Evolutionary conservation across 1,140 invertebrate species (phyloP).

Genomic region (Zophobas atratus): DNA sequence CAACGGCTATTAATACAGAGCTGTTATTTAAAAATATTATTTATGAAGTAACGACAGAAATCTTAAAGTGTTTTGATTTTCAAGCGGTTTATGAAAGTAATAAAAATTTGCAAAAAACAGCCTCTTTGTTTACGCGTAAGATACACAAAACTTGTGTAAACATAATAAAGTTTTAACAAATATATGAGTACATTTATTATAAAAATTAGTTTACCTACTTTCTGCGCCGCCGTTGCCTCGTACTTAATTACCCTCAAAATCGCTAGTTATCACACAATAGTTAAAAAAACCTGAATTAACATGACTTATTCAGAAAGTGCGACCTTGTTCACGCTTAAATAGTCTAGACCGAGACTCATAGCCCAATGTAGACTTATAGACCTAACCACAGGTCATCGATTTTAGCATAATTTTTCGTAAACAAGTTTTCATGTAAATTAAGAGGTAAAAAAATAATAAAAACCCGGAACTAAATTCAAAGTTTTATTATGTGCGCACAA

Average conservation of each 20-base stretch:
- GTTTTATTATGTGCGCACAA: no score
- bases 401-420: conserved; percentile 13
- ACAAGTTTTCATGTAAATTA: conserved; percentile 21
- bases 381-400: conserved; percentile 19
- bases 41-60: conserved; percentile 36
- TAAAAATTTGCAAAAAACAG: conserved; percentile 39
- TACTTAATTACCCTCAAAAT: conserved; percentile 3
- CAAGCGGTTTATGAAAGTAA: conserved; percentile 40
- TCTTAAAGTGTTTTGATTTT: conserved; percentile 40
- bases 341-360: conserved; percentile 21
- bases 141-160: conserved; percentile 40
- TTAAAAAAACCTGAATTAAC: conserved; percentile 7
- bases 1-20: conserved; percentile 30
- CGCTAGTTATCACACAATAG: conserved; percentile 20
- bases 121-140: conserved; percentile 29
- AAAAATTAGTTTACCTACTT: conserved; percentile 39
- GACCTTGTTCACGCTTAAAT: conserved; percentile 10
- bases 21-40: conserved; percentile 39
- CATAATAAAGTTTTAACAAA: conserved; percentile 24
- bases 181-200: conserved; percentile 37
- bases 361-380: neutral
- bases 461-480: conserved; percentile 5
- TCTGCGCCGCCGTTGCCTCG: neutral
- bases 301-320: conserved; percentile 6
- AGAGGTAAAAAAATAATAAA: neutral